phyloP scores from a whole-genome alignment of 64 coral and sea anemone species.

The Porites australiensis region DNA sequence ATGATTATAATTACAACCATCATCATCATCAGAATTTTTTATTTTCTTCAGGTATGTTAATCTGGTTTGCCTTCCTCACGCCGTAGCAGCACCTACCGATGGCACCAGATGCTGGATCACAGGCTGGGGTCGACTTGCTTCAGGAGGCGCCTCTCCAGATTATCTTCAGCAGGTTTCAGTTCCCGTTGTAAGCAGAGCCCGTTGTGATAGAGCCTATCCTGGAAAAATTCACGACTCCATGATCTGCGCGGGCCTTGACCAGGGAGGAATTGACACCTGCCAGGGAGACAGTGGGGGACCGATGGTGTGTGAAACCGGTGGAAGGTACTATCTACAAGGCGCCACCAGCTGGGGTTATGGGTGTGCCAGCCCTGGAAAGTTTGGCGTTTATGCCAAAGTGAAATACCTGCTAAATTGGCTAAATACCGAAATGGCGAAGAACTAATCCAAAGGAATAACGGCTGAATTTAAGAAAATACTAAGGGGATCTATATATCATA shows the following conservation, averaged over 20 bases:
- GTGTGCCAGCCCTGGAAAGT: slow-evolving; percentile 15
- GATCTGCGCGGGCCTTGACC: slow-evolving; percentile 29
- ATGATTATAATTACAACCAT: too few species aligned
- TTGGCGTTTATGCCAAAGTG: slow-evolving; percentile 19
- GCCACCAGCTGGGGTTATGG: slow-evolving; percentile 24
- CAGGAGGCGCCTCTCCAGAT: slow-evolving; percentile 32
- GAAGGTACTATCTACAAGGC: slow-evolving; percentile 23
- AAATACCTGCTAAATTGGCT: slow-evolving; percentile 13
- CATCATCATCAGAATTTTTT: background rate
- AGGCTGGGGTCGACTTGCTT: slow-evolving; percentile 66
- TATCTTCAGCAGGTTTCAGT: slow-evolving; percentile 34
- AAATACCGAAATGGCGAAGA: background rate
- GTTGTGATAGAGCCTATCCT: slow-evolving; percentile 44
- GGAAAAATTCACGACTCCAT: slow-evolving; percentile 14
- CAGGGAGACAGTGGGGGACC: slow-evolving; percentile 30
- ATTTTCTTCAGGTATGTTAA: slow-evolving; percentile 30
- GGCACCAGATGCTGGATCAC: slow-evolving; percentile 63
- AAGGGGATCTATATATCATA: background rate
- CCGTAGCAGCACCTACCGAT: slow-evolving; percentile 17
- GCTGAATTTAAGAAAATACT: background rate
- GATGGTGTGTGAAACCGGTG: slow-evolving; percentile 29
- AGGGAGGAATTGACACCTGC: slow-evolving; percentile 55
- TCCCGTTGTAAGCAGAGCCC: slow-evolving; percentile 23
- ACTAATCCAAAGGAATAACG: background rate
- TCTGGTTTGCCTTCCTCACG: slow-evolving; percentile 35